Conservation (phyloP, 2,113 vertebrate genomes). For the Prolemur simus region DNA sequence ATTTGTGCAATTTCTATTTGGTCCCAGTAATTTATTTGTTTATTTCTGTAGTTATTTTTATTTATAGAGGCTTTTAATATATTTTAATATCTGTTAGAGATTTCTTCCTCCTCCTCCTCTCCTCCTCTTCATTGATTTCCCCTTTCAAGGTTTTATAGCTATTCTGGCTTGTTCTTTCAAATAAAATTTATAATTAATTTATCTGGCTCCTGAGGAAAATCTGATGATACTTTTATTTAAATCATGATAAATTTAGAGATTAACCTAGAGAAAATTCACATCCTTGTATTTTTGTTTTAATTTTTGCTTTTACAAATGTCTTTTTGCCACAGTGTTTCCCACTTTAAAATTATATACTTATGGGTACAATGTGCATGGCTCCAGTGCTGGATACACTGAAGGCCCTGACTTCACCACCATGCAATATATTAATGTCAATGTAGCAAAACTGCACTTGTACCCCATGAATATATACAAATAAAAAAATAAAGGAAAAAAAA, state of each 20-base stretch:
- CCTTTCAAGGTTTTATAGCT: neutral
- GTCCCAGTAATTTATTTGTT: neutral
- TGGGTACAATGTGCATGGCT: too few species aligned
- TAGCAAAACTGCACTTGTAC: too few species aligned
- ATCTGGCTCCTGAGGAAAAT: neutral
- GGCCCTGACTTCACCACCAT: too few species aligned
- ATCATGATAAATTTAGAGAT: neutral
- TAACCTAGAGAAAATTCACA: neutral
- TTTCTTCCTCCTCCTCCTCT: neutral
- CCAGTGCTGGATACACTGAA: too few species aligned
- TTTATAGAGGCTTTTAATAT: neutral
- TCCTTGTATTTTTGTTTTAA: neutral
- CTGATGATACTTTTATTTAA: neutral
- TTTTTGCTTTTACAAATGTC: neutral
- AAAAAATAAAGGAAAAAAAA: too few species aligned
- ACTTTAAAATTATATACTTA: neutral
- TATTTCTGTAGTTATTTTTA: neutral
- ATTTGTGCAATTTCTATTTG: neutral
- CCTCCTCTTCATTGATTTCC: neutral
- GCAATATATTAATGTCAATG: too few species aligned
- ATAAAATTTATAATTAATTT: neutral
- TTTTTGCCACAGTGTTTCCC: neutral
- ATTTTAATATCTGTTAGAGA: neutral
- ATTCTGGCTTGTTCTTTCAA: neutral
- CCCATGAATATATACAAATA: too few species aligned